Percentiles rank a stretch among this genome's conserved stretches.
Conservation (phyloP, 2,888 invertebrate species). For the Dasysyrphus tricinctus region DNA sequence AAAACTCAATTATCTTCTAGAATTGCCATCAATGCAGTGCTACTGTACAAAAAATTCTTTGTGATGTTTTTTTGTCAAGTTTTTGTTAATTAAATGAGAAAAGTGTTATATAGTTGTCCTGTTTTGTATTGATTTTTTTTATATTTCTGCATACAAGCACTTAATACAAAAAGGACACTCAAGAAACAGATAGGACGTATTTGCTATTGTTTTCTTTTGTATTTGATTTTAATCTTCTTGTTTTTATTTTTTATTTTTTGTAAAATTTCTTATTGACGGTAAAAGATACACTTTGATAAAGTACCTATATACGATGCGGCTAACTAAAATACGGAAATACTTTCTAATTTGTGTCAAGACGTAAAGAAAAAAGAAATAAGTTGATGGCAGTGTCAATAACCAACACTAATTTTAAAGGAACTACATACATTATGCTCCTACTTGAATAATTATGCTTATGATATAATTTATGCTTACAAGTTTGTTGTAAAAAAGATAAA, state of each 20-base stretch:
- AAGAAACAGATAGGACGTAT: slow-evolving; percentile 4
- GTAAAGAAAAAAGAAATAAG: too few species aligned
- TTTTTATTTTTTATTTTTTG: background rate
- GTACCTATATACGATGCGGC: background rate
- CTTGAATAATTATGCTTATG: too few species aligned
- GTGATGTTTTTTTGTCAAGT: background rate
- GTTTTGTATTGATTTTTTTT: slow-evolving; percentile 23
- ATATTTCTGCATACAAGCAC: slow-evolving; percentile 39
- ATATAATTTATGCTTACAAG: too few species aligned
- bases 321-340: background rate
- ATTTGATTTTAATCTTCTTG: slow-evolving; percentile 4
- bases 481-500: too few species aligned
- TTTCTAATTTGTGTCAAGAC: too few species aligned
- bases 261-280: background rate
- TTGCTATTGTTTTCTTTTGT: slow-evolving; percentile 8
- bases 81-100: slow-evolving; percentile 63
- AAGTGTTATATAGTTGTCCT: background rate
- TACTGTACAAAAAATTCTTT: slow-evolving; percentile 3
- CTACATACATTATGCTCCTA: too few species aligned
- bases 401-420: too few species aligned
- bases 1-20: slow-evolving; percentile 51
- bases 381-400: too few species aligned
- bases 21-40: slow-evolving; percentile 25
- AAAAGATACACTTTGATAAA: background rate
- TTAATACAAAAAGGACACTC: slow-evolving; percentile 42